Evolutionary conservation across 2,113 vertebrate genomes (phyloP).

Genomic region (Crotalus tigris): DNA sequence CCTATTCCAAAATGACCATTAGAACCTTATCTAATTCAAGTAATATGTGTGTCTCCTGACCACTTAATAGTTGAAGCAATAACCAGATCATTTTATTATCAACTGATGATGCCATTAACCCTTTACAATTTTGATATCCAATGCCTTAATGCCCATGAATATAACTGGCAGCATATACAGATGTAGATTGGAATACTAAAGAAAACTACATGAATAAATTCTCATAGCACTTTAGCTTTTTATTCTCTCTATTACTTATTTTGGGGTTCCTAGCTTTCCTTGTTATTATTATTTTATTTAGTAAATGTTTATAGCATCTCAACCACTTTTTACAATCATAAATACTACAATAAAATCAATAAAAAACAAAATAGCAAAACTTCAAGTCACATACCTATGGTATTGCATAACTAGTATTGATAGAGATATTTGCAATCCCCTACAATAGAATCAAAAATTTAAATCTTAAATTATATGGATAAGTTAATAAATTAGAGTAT

Average conservation of each 20-base stretch:
- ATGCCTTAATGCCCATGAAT: neutral
- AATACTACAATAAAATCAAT: no score
- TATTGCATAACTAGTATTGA: neutral
- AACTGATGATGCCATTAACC: neutral
- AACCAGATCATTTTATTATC: neutral
- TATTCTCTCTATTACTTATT: no score
- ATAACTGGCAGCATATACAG: neutral
- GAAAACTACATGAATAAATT: neutral
- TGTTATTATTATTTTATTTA: no score
- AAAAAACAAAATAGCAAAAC: no score
- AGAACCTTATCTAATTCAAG: slow-evolving; percentile 15
- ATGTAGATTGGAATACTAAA: neutral
- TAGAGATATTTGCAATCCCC: no score
- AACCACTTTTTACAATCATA: no score
- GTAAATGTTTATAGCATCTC: no score
- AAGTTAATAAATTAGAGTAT: neutral
- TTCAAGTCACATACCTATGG: no score
- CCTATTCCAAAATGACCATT: slow-evolving; percentile 17
- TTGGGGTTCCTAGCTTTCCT: no score
- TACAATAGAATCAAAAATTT: neutral
- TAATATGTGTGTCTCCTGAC: slow-evolving; percentile 37
- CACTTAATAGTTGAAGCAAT: slow-evolving; percentile 31
- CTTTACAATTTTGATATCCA: neutral
- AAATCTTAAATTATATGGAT: neutral
- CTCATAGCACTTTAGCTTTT: no score